Percentiles rank a stretch among this genome's conserved stretches.
Conservation (phyloP, 2,888 invertebrate species). For the Agonum fuliginosum region DNA sequence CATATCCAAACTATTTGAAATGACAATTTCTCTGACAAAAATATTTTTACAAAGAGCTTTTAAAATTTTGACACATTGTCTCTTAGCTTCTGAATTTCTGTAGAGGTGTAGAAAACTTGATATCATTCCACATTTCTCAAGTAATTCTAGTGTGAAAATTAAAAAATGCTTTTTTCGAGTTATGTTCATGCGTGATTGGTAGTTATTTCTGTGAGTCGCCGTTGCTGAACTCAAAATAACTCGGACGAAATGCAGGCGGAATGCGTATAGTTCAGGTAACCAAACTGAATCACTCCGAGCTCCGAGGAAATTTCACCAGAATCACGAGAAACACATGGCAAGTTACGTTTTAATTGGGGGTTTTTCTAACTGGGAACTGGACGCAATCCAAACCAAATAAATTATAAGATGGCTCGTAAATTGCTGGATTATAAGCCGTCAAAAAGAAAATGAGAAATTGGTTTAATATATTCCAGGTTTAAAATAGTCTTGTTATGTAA, state of each 20-base stretch:
- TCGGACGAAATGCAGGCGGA: background rate
- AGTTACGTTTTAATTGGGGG: background rate
- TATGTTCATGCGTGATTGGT: constrained; percentile 5
- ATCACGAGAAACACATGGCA: background rate
- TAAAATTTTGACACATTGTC: too few relatives aligned
- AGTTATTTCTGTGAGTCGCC: constrained; percentile 30
- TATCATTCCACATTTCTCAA: background rate
- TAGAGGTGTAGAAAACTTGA: background rate
- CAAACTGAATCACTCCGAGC: background rate
- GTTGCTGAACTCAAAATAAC: constrained; percentile 27
- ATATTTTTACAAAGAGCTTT: too few relatives aligned
- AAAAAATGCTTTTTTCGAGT: constrained; percentile 6
- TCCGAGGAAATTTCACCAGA: background rate
- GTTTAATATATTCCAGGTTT: too few relatives aligned
- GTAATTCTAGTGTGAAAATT: constrained; percentile 6
- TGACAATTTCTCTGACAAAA: too few relatives aligned
- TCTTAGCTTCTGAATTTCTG: background rate
- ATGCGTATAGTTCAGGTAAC: background rate
- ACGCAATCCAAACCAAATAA: constrained; percentile 4
- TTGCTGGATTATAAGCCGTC: too few relatives aligned
- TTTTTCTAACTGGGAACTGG: background rate
- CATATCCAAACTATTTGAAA: too few relatives aligned
- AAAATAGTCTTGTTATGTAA: too few relatives aligned
- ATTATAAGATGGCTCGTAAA: background rate
- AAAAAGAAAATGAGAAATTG: too few relatives aligned